phyloP scores from a whole-genome alignment of 2,113 vertebrate species.

The Lophotis ruficrista region DNA sequence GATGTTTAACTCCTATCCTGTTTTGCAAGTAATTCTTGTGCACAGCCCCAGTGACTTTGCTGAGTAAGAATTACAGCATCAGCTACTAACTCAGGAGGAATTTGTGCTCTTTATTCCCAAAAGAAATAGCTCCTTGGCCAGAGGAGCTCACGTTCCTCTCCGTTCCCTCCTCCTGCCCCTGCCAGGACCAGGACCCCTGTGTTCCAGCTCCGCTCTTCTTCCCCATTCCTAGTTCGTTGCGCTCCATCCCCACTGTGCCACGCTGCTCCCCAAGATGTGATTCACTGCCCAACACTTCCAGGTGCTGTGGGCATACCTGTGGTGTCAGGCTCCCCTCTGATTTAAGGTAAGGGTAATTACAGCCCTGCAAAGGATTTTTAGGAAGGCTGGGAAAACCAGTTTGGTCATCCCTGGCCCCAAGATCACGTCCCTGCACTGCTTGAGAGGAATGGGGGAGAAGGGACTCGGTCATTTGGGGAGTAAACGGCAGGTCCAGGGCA shows the following conservation, averaged over 20 bases:
- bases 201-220: neutral
- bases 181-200: accelerated
- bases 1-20: neutral
- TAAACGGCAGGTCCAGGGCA: neutral
- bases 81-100: neutral
- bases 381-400: slow-evolving; percentile 1
- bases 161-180: accelerated
- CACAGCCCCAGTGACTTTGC: neutral
- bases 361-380: neutral
- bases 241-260: accelerated
- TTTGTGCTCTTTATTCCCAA: neutral
- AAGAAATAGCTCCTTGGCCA: neutral
- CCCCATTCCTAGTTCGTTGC: accelerated
- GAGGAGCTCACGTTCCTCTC: neutral
- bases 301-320: neutral
- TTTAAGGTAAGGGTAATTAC: neutral
- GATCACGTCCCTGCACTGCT: accelerated
- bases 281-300: accelerated
- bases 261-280: accelerated
- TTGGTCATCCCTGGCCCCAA: neutral
- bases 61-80: neutral
- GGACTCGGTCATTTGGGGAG: neutral
- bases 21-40: neutral
- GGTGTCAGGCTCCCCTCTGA: neutral
- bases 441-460: neutral